Conservation (phyloP, 2,113 vertebrate genomes). For the Eulemur macaco region DNA sequence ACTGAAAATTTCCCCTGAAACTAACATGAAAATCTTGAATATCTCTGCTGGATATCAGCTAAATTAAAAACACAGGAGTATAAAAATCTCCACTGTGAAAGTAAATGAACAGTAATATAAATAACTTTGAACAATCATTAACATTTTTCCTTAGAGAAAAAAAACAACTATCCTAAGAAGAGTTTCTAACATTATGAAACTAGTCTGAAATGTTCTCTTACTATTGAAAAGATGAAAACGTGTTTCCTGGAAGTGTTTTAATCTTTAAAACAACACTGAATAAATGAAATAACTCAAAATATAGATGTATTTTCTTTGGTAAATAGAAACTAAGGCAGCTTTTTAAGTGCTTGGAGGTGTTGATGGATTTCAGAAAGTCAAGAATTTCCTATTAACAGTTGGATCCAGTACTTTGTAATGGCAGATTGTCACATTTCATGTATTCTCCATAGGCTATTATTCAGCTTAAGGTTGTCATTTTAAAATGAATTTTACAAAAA, state of each 20-base stretch:
- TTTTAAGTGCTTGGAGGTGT: neutral
- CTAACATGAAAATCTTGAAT: constrained; percentile 47
- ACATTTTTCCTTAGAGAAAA: constrained; percentile 45
- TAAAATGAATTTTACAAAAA: constrained; percentile 44
- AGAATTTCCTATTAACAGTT: neutral
- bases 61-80: constrained; percentile 42
- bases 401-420: neutral
- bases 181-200: constrained; percentile 31
- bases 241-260: neutral
- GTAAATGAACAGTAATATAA: constrained; percentile 29
- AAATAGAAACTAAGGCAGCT: constrained; percentile 22
- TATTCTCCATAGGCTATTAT: neutral
- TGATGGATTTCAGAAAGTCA: constrained; percentile 14
- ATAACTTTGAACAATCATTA: constrained; percentile 32
- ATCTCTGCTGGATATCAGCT: neutral
- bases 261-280: constrained; percentile 37
- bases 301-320: neutral
- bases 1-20: neutral
- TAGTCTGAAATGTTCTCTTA: constrained; percentile 24
- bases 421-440: neutral
- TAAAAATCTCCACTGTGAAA: constrained; percentile 43
- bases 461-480: constrained; percentile 18
- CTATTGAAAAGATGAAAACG: constrained; percentile 14
- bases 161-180: neutral
- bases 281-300: constrained; percentile 41